Base-by-base conservation (phyloP, 30 jellyfish, hydroid and myxozoan species). In the Catostylus mosaicus region DNA sequence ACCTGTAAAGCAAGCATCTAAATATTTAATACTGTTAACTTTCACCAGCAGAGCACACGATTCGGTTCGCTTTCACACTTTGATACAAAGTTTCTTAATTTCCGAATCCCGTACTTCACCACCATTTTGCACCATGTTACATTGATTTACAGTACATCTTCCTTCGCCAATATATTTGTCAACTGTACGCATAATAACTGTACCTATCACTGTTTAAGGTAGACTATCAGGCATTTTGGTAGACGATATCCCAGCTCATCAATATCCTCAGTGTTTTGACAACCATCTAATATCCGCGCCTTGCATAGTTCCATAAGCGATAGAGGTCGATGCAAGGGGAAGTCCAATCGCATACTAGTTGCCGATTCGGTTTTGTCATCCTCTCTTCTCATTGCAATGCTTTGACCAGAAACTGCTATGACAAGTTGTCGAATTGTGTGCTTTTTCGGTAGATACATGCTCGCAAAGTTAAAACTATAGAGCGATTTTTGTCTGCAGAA, bases 271-370 rank as follows among this genome's bases (percentile, higher is more conserved):
- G 36, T 34, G 3, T 5, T 30, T 16, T 64, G 59, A 36, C 19
- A 34, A 16, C 20, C 3, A 3, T 60, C 50, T 23, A 54, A 40
- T 35, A 76, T 22, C 14, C 20, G 46, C 26, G 29, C 5, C 69
- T 43, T 80, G 26, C 84, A 80, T 50, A 65, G 90, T 30, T 80
- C 90, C 64, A 63, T 80, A 69, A 80, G 30, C 11, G 83, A 43
- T 51, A 37, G 6, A 12, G 73, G 54, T 36, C 90, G 45, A 56
- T 1, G 35, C 29, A 80, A 35, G 11, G 90, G 90, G 31, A 46
- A 47, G 37, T 80, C 34, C 18, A 80, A 59, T 36, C 31, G 48
- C 75, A 66, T 52, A n/a, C 10, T 9, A 47, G 68, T 5, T 3
- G 47, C n/a, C 36, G 12, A 30, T 5, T 67, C 67, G 8, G 8